These are phyloP conservation scores for Podilymbus podiceps DNA, from an alignment of 2,113 vertebrate genomes.

Conservation along the genomic window DNA sequence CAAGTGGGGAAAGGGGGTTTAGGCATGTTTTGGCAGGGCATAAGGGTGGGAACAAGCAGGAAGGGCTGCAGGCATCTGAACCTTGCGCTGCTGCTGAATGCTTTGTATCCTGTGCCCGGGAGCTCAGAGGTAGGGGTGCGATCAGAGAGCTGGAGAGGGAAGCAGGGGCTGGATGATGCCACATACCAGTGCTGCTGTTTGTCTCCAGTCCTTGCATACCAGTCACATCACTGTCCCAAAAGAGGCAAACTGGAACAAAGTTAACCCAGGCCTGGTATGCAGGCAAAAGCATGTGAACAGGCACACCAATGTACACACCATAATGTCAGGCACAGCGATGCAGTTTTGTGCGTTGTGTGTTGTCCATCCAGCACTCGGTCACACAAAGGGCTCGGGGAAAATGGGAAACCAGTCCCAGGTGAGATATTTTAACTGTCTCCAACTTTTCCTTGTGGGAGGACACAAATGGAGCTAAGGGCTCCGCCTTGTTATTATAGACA, in stretches of 20 bases:
- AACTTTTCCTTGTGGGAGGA: not conserved
- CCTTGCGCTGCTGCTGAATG: not conserved
- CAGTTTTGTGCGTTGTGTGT: not conserved
- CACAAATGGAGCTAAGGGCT: not conserved
- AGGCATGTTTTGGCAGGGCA: not conserved
- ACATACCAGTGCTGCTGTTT: not conserved
- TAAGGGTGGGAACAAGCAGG: not conserved
- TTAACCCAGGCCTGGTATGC: not conserved
- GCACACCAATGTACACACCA: accelerated
- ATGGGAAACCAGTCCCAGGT: not conserved
- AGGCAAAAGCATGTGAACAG: not conserved
- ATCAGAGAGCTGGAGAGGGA: not conserved
- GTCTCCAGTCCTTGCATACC: not conserved
- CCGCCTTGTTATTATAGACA: conserved; percentile 11
- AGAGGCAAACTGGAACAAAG: not conserved
- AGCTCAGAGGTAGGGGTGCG: not conserved
- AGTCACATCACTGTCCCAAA: accelerated
- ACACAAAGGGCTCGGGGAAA: not conserved
- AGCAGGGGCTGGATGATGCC: not conserved
- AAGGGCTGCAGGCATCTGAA: not conserved
- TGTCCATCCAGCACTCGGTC: not conserved
- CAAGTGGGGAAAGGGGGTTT: not conserved
- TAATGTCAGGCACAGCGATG: not conserved
- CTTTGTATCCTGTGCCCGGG: not conserved
- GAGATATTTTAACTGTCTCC: not conserved